Evolutionary conservation across 35 echinoderm and acorn worm species (phyloP).

Genomic region (Lytechinus variegatus): DNA sequence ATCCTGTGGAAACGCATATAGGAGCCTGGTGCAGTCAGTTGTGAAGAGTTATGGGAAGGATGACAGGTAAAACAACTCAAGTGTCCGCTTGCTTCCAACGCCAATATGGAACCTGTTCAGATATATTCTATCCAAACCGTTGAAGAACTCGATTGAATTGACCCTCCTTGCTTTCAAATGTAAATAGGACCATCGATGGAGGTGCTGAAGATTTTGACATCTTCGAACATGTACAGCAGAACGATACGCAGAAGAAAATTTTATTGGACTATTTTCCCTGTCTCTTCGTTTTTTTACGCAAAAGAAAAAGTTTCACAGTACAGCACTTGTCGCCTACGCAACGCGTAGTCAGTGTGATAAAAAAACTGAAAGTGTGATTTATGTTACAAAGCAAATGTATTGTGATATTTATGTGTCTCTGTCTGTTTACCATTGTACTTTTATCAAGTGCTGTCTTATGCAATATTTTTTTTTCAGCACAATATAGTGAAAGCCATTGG

Average conservation of each 20-base stretch:
- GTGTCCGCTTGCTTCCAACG: not conserved
- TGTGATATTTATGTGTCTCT: not conserved
- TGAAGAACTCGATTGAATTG: not conserved
- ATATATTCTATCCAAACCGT: not conserved
- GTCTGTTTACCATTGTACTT: not conserved
- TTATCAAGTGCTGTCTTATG: not conserved
- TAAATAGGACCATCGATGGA: constrained; percentile 3
- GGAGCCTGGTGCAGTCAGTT: not conserved
- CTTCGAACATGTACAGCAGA: constrained; percentile 12
- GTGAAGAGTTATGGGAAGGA: not conserved
- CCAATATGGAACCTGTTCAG: not conserved
- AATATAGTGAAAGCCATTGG: not conserved
- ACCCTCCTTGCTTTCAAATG: constrained; percentile 9
- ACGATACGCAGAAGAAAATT: not conserved
- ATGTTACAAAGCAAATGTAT: not conserved
- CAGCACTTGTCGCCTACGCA: not conserved
- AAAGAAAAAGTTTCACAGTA: not conserved
- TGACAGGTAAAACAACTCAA: not conserved
- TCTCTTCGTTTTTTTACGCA: not conserved
- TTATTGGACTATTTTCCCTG: constrained; percentile 11
- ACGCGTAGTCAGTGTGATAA: not conserved
- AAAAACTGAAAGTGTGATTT: constrained; percentile 5
- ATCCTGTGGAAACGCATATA: not conserved
- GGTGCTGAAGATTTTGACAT: not conserved
- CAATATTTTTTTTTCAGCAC: not conserved